Percentiles rank a stretch among this genome's conserved stretches.
Evolutionary conservation across 2,113 vertebrate genomes (phyloP).

Genomic region (Callionymus lyra): DNA sequence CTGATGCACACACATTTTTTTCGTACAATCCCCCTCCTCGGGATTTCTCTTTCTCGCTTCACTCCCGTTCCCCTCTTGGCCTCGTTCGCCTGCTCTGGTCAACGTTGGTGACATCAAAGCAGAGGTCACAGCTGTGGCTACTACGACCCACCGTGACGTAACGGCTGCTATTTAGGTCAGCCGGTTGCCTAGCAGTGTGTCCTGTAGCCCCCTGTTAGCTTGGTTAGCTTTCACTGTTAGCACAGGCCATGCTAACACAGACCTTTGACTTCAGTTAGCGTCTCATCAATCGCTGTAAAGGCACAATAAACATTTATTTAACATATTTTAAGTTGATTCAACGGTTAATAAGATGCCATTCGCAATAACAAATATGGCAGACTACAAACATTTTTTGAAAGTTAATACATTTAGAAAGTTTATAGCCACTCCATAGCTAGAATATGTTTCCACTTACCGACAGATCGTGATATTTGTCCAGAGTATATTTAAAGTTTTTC

Average conservation of each 20-base stretch:
- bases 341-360: too few species aligned
- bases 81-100: not conserved
- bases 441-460: too few species aligned
- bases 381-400: too few species aligned
- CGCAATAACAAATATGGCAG: too few species aligned
- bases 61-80: not conserved
- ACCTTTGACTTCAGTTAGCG: slow-evolving; percentile 15
- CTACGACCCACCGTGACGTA: slow-evolving; percentile 54
- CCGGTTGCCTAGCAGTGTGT: slow-evolving; percentile 60
- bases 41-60: slow-evolving; percentile 24
- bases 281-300: slow-evolving; percentile 17
- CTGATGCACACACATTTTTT: slow-evolving; percentile 19
- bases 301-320: too few species aligned
- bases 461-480: too few species aligned
- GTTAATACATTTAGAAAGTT: too few species aligned
- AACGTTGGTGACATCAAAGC: slow-evolving; percentile 41
- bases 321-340: too few species aligned
- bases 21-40: slow-evolving; percentile 3
- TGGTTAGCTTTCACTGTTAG: slow-evolving; percentile 1
- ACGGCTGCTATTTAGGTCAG: slow-evolving; percentile 63
- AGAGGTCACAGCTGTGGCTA: slow-evolving; percentile 47
- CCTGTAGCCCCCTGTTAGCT: slow-evolving; percentile 27
- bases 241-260: slow-evolving; percentile 15
- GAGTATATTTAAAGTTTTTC: too few species aligned
- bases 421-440: too few species aligned